Base-by-base conservation (phyloP, 2,797 vertebrate species). In the Spizella passerina region DNA sequence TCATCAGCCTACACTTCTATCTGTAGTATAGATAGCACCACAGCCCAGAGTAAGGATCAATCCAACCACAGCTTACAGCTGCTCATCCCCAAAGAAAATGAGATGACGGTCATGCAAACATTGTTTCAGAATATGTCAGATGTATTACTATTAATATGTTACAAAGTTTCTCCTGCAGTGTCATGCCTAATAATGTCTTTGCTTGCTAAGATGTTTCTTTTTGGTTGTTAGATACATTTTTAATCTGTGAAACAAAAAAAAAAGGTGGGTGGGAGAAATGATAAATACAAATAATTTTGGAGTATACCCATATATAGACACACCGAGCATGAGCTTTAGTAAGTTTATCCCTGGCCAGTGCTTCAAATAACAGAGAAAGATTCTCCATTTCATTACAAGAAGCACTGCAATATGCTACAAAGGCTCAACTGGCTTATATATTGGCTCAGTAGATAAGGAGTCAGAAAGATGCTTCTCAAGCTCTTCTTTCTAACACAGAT, bases 181-280 rank as follows among this genome's bases (percentile, higher is more conserved):
- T 10, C 36, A 46, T 21, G 41, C 6, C 15, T 23, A 84, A 78
- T 79, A 78, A 56, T 27, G 17, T 15, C 52, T 82, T 8, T 21
- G 30, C 20, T 55, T 71, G 65, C 23, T 10, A 66, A 59, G 12
- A 34, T 63, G 43, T 24, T 77, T 93, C 46, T 50, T 61, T 65
- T n/a, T 50, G 9, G 6, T 36, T 16, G 7, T 43, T 69, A 76
- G 26, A 84, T 34, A 84, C 3, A 2, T 49, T 21, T 75, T 64
- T 21, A 78, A 78, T 7, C 9, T 21, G 29, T 43, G 32, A n/a
- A 80, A 80, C 13, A 4, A 55, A 72, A 76, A 36, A 19, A 46
- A 16, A 26, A n/a, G 1, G 5, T 5, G 7, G 23, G 17, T n/a
- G 12, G 2, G 7, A 7, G 6, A 52, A 93, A 60, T 2, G 0